Percentiles rank a stretch among this genome's conserved stretches.
phyloP scores from a whole-genome alignment of 92 coral and sea anemone species.

The Actinostola sp. region DNA sequence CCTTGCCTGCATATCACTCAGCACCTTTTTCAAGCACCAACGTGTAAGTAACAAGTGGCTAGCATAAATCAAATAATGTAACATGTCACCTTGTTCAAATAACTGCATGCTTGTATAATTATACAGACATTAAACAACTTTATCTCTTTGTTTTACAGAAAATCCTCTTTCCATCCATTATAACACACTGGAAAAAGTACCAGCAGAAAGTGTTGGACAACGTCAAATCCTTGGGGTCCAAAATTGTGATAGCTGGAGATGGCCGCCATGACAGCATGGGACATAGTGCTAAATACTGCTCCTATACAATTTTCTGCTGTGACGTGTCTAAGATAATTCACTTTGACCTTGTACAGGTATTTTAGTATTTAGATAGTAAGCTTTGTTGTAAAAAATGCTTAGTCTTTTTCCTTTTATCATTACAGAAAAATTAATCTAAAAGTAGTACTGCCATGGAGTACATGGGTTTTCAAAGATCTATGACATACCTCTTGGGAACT shows the following conservation, averaged over 20 bases:
- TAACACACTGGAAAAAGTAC: not conserved
- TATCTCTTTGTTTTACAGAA: not conserved
- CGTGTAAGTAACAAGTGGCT: conserved; percentile 6
- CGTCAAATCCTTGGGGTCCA: not conserved
- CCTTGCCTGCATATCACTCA: conserved; percentile 32
- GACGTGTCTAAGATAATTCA: too few species aligned
- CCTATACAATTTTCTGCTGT: not conserved
- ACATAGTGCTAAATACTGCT: not conserved
- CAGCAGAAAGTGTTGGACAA: not conserved
- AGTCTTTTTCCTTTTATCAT: too few species aligned
- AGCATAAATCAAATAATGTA: not conserved
- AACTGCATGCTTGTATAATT: too few species aligned
- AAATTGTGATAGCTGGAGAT: not conserved
- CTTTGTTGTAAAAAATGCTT: not conserved
- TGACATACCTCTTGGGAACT: not conserved
- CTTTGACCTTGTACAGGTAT: too few species aligned
- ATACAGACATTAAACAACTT: not conserved
- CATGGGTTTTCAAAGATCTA: not conserved
- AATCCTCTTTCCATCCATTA: not conserved
- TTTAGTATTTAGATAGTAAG: not conserved
- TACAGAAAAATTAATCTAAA: not conserved
- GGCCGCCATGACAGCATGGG: not conserved
- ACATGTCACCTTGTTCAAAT: not conserved
- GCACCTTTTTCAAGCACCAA: conserved; percentile 51
- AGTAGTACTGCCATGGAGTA: not conserved